Conservation (phyloP, 2,888 invertebrate species). For the Mycalesis mineus region DNA sequence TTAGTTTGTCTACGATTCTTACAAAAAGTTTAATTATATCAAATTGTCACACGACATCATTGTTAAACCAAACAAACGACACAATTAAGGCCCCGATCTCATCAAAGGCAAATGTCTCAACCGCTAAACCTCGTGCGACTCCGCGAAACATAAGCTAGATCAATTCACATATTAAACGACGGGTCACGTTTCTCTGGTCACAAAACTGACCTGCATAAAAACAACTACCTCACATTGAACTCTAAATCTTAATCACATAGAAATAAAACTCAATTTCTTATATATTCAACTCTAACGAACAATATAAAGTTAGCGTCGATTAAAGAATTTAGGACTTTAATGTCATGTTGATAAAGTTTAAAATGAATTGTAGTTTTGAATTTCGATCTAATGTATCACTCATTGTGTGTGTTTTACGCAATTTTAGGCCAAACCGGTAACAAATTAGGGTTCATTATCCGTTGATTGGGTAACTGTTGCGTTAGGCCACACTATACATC, state of each 20-base stretch:
- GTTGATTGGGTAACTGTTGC: constrained; percentile 19
- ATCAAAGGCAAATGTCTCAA: constrained; percentile 18
- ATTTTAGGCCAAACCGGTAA: constrained; percentile 25
- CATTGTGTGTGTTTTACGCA: constrained; percentile 25
- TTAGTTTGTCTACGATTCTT: too few relatives aligned
- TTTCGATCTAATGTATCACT: constrained; percentile 20
- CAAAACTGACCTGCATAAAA: constrained; percentile 18
- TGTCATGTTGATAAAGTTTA: not conserved
- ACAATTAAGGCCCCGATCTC: not conserved
- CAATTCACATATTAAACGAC: constrained; percentile 17
- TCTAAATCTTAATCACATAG: not conserved
- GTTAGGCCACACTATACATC: constrained; percentile 14
- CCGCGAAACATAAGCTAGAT: constrained; percentile 12
- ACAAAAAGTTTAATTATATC: too few relatives aligned
- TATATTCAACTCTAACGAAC: not conserved
- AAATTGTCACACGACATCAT: not conserved
- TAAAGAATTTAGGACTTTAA: not conserved
- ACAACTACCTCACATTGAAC: not conserved
- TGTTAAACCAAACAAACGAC: not conserved
- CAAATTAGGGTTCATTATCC: constrained; percentile 26
- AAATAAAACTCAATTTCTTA: not conserved
- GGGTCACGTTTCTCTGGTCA: constrained; percentile 26
- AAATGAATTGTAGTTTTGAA: not conserved
- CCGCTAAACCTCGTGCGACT: constrained; percentile 16
- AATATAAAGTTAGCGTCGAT: not conserved